Conservation (phyloP, 2,113 vertebrate genomes). For the Gyps fulvus region DNA sequence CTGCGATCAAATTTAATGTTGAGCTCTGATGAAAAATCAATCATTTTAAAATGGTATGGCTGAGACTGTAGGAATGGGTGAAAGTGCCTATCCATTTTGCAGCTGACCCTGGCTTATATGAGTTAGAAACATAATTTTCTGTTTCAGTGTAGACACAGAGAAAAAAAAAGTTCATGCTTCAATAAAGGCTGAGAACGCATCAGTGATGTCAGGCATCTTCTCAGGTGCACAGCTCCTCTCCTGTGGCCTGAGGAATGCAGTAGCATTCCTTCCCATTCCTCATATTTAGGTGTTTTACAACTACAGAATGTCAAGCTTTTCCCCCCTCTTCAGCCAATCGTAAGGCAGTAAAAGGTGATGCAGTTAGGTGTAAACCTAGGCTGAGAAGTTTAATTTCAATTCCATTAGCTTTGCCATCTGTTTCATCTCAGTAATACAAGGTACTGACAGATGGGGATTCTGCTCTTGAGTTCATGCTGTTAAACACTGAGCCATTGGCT, state of each 20-base stretch:
- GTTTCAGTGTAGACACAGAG: background rate
- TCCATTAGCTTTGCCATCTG: slow-evolving; percentile 22
- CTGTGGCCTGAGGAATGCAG: background rate
- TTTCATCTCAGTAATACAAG: slow-evolving; percentile 1
- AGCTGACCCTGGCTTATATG: background rate
- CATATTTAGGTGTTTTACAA: background rate
- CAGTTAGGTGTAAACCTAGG: background rate
- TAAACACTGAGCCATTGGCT: background rate
- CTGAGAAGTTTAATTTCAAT: slow-evolving; percentile 11
- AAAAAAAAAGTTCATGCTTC: background rate
- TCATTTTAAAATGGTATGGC: background rate
- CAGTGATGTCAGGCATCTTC: background rate
- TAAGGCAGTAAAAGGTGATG: background rate
- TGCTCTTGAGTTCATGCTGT: background rate
- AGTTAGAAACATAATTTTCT: background rate
- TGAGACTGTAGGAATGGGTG: background rate
- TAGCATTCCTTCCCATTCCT: background rate
- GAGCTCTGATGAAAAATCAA: background rate
- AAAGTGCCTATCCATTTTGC: background rate
- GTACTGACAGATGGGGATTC: background rate
- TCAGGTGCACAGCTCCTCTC: background rate
- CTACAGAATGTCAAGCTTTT: background rate
- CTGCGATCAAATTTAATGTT: background rate
- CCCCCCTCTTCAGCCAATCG: background rate
- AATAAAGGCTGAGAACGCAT: background rate